phyloP scores from a whole-genome alignment of 2,113 vertebrate species.

The Takifugu bimaculatus region DNA sequence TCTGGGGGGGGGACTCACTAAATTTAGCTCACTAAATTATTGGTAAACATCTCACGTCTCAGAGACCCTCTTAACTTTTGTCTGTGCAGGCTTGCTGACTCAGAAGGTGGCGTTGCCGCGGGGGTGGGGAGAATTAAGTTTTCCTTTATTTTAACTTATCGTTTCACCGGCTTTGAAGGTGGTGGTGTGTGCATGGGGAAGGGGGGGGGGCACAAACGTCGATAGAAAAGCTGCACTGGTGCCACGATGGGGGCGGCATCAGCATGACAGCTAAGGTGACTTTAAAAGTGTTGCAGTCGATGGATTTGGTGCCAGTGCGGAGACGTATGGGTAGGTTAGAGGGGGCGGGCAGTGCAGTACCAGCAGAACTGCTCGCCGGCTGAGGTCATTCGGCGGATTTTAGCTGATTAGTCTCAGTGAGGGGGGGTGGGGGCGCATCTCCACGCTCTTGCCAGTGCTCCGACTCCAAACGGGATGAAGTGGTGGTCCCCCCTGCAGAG shows the following conservation, averaged over 20 bases:
- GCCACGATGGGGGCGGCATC: neutral
- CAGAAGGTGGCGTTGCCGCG: no score
- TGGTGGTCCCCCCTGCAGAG: no score
- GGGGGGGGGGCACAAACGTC: neutral
- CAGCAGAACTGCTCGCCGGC: conserved; percentile 17
- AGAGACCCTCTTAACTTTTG: no score
- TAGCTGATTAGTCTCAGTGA: conserved; percentile 23
- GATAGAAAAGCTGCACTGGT: neutral
- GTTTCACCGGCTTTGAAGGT: no score
- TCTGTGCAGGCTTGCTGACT: no score
- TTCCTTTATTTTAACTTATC: no score
- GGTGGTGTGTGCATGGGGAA: neutral
- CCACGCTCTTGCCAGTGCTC: neutral
- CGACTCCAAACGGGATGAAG: no score
- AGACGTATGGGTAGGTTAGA: conserved; percentile 30
- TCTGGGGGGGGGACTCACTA: no score
- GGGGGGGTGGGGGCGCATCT: neutral
- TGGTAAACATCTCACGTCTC: no score
- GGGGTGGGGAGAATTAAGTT: no score
- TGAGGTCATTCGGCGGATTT: conserved; percentile 18
- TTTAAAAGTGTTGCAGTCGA: conserved; percentile 64
- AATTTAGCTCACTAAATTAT: no score
- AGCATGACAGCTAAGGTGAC: conserved; percentile 54
- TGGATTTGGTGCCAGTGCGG: conserved; percentile 51
- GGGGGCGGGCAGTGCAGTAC: conserved; percentile 7